phyloP scores from a whole-genome alignment of 1,140 invertebrate genomes.

The Macrobrachium rosenbergii region DNA sequence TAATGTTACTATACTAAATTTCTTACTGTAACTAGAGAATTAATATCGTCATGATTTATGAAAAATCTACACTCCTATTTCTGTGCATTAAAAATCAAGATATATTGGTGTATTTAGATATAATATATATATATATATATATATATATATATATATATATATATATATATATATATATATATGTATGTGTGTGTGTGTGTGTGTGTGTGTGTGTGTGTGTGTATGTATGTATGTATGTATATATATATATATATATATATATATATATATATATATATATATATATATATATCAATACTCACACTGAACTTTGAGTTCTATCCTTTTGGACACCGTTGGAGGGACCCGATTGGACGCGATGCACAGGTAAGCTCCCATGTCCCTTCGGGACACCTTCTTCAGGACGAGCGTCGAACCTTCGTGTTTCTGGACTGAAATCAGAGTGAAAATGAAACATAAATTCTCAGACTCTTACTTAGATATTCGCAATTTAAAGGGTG shows the following conservation, averaged over 20 bases:
- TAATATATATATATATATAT: constrained; percentile 12
- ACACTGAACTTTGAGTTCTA: constrained; percentile 56
- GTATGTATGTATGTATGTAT: background rate
- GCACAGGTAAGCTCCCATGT: constrained; percentile 52
- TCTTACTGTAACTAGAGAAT: too few species aligned
- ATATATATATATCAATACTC: constrained; percentile 27
- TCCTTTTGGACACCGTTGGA: constrained; percentile 47
- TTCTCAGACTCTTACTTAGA: background rate
- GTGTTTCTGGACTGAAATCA: constrained; percentile 35
- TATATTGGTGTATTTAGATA: too few species aligned
- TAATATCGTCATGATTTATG: too few species aligned
- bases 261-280: constrained; percentile 8
- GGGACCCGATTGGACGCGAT: constrained; percentile 50
- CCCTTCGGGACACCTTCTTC: constrained; percentile 39
- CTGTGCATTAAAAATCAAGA: too few species aligned
- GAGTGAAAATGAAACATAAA: background rate
- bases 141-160: constrained; percentile 19
- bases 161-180: background rate
- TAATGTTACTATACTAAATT: too few species aligned
- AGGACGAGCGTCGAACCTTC: constrained; percentile 24
- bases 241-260: constrained; percentile 15
- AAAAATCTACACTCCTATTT: too few species aligned
- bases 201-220: too few species aligned
- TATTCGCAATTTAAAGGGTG: background rate
- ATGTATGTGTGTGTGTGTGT: too few species aligned